Base-by-base conservation (phyloP, 2,888 invertebrate species). In the Elysia crispata region DNA sequence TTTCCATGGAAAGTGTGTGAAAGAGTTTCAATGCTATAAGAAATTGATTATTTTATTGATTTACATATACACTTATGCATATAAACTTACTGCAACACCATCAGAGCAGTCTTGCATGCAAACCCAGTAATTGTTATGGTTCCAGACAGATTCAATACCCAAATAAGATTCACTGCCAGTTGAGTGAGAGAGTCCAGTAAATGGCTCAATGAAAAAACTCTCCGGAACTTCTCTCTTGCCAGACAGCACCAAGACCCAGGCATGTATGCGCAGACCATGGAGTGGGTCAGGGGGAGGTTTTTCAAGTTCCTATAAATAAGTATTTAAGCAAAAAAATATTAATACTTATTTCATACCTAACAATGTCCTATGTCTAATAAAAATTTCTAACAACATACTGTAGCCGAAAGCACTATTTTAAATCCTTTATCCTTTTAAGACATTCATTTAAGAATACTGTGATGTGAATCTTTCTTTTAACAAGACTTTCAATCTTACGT, bases 71-170 rank as follows among this genome's bases (percentile, higher is more conserved):
- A 25, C 20, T 1, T 6, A 0, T 41, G 3, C 5, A 41, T 6
- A 41, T 11, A 41, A n/a, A 77, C 86, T 81, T 80, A 92, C 92
- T 86, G 86, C 87, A 50, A 91, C 90, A 28, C 92, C 92, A 62
- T 92, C 90, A 0, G 90, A 90, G 82, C 92, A 92, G 82, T 91
- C 91, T 86, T 92, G 92, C 91, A 92, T 92, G 86, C 92, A 92
- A 73, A 92, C 91, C 92, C 92, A 93, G 86, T 91, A 97, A 92
- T 98, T 98, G 75, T 94, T 93, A 88, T 97, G 93, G 88, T 97
- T 97, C 95, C 97, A 98, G 75, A 97, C 92, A 85, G 95, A 95
- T 89, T 98, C 97, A 5, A 98, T 93, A 0, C 95, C 94, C 49
- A 95, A 94, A 87, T 97, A 97, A 81, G 94, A 93, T 1, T 93